These are phyloP conservation scores for Brachionus asplanchnoidis DNA, from an alignment of 1,140 invertebrate genomes.

Conservation along the genomic window DNA sequence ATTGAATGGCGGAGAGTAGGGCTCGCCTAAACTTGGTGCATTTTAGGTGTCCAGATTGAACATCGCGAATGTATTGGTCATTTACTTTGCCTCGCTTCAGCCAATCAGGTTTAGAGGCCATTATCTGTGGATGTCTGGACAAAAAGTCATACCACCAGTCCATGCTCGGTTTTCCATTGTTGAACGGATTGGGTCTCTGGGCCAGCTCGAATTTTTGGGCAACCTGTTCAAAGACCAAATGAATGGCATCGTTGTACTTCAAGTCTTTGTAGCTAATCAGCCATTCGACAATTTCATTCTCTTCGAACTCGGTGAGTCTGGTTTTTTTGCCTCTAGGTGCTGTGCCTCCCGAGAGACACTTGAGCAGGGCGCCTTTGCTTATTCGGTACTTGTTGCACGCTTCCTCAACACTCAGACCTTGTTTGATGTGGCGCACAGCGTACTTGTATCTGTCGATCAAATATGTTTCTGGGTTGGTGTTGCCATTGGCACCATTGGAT, in stretches of 20 bases:
- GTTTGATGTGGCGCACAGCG: conserved; percentile 36
- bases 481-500: background rate
- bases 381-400: conserved; percentile 40
- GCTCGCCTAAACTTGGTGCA: conserved; percentile 41
- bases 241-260: conserved; percentile 42
- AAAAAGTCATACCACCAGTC: conserved; percentile 43
- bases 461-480: conserved; percentile 19
- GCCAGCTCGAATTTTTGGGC: conserved; percentile 24
- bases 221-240: conserved; percentile 38
- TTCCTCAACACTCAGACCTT: conserved; percentile 40
- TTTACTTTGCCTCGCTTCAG: conserved; percentile 40
- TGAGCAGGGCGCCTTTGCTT: conserved; percentile 8
- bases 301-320: conserved; percentile 36
- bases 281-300: conserved; percentile 42
- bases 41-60: conserved; percentile 39
- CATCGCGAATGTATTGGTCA: conserved; percentile 39
- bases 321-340: conserved; percentile 37
- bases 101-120: conserved; percentile 42
- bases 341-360: conserved; percentile 29
- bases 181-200: conserved; percentile 34
- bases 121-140: conserved; percentile 40
- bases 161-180: conserved; percentile 40
- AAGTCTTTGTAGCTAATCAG: conserved; percentile 31
- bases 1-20: conserved; percentile 30
- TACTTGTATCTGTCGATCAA: conserved; percentile 40